These are phyloP conservation scores for Temnothorax curvispinosus DNA, from an alignment of 1,140 invertebrate species.

Conservation along the genomic window DNA sequence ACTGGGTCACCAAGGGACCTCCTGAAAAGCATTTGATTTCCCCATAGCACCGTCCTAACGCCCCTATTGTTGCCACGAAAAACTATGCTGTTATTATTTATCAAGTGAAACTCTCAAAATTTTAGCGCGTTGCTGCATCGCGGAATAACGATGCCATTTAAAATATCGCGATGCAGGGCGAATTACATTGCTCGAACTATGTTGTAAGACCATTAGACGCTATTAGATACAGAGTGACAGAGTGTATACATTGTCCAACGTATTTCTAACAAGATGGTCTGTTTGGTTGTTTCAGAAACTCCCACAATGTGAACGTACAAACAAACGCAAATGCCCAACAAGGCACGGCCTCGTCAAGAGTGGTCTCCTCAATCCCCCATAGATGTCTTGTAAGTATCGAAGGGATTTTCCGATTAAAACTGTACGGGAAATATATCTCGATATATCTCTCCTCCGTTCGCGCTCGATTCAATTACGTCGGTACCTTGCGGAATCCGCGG, in stretches of 20 bases:
- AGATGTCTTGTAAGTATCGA: constrained; percentile 82
- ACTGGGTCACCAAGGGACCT: constrained; percentile 1
- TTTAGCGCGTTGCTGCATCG: not conserved
- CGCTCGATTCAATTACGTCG: not conserved
- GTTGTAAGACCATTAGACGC: no score
- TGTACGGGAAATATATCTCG: not conserved
- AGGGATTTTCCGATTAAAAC: not conserved
- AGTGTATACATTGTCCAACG: not conserved
- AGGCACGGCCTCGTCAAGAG: constrained; percentile 82
- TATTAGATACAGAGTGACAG: not conserved
- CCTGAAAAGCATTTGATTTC: constrained; percentile 62
- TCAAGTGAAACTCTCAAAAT: not conserved
- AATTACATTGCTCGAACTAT: not conserved
- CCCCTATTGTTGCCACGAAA: not conserved
- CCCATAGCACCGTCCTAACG: constrained; percentile 19
- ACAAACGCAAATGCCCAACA: constrained; percentile 77
- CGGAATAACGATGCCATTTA: not conserved
- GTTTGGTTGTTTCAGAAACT: constrained; percentile 64
- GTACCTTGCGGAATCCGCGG: not conserved
- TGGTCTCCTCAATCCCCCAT: constrained; percentile 82
- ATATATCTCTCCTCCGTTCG: not conserved
- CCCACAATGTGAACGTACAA: constrained; percentile 76
- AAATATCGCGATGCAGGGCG: not conserved
- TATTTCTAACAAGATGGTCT: not conserved
- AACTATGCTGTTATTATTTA: constrained; percentile 16